Evolutionary conservation across 2,113 vertebrate species (phyloP), one percentile per base, ranked within the genome.

Genomic region (Apodemus sylvaticus): DNA sequence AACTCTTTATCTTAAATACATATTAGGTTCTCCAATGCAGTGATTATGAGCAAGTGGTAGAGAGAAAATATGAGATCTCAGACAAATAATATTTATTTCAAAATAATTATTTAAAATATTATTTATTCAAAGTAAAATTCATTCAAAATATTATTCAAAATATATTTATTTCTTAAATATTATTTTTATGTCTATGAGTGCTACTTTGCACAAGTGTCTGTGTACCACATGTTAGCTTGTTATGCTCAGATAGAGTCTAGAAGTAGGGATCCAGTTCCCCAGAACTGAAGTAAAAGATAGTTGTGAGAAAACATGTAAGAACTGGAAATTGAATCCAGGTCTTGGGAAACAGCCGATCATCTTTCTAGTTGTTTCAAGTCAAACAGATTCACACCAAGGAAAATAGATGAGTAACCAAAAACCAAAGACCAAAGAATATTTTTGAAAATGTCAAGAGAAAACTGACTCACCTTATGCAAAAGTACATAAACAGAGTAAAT

Each of bases 401-500:
- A 66, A 9, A 26, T 4, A 85, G 9, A 58, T 8, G 22, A 88
- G 31, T 13, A 20, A 9, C 60, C 68, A 34, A 36, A 58, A 91
- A 8, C 48, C 22, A 58, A 81, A 90, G 3, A 36, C 6, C 2
- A 62, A 86, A 90, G 77, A 9, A 42, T 66, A 87, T 77, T 36
- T 60, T 74, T 82, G 11, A 68, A 91, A 88, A 74, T 58, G 58
- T 3, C 31, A 77, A 55, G 31, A 90, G 45, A 66, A 87, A 87
- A 62, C n/a, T 62, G 11, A 53, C 3, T 68, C 5, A 31, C 2
- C 2, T n/a, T 42, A 7, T 19, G 10, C 4, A 29, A 14, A 2
- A 60, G 5, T 36, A 64, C 10, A 76, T 22, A 16, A 64, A 36
- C 34, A 39, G 29, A 5, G 12, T 64, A 55, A 73, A 90, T 12